phyloP scores from a whole-genome alignment of 2,888 invertebrate genomes.

The Microplitis deprimator region DNA sequence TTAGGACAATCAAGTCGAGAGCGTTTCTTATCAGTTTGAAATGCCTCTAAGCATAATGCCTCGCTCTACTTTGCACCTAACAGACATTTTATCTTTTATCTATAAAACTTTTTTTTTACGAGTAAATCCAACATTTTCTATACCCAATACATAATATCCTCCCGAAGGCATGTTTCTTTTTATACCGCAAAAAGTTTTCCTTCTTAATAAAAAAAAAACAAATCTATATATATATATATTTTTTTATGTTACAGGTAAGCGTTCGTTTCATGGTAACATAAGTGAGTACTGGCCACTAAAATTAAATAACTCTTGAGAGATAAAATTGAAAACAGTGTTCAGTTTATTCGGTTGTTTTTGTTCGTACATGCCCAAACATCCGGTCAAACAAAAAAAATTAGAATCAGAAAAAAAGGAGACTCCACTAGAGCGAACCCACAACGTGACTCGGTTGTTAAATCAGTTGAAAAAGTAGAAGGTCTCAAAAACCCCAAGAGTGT shows the following conservation, averaged over 20 bases:
- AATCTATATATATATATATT: not conserved
- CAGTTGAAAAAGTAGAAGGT: conserved; percentile 28
- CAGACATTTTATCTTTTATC: conserved; percentile 49
- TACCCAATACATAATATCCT: conserved; percentile 10
- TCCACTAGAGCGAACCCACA: conserved; percentile 29
- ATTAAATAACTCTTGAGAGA: not conserved
- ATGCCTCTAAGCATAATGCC: conserved; percentile 45
- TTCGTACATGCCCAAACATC: no score
- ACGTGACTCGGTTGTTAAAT: conserved; percentile 41
- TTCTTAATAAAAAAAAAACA: not conserved
- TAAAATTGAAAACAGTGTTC: not conserved
- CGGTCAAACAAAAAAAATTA: no score
- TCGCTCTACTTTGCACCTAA: conserved; percentile 49
- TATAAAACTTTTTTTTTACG: conserved; percentile 37
- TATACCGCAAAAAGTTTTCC: not conserved
- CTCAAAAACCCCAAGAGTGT: not conserved
- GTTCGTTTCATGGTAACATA: conserved; percentile 12
- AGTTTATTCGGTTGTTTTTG: no score
- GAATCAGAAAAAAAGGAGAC: conserved; percentile 4
- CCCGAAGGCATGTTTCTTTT: conserved; percentile 21
- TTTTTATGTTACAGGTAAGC: conserved; percentile 11
- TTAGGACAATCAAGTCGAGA: conserved; percentile 39
- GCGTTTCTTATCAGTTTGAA: conserved; percentile 43
- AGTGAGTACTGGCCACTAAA: not conserved
- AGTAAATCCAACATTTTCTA: conserved; percentile 34